Conservation (phyloP, 2,888 invertebrate species). For the Ophion costatus region DNA sequence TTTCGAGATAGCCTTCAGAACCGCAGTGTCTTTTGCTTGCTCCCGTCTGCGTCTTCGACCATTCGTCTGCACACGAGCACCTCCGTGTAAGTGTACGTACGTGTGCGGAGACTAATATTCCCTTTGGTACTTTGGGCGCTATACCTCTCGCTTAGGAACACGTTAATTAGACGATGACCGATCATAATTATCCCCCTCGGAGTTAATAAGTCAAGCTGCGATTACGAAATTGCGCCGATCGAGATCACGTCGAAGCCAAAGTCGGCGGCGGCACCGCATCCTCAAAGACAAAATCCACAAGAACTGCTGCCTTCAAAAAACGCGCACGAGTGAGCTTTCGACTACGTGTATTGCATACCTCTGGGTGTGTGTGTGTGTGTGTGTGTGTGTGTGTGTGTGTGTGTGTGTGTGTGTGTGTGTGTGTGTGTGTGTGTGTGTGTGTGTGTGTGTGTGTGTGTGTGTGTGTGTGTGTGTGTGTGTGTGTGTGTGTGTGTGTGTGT, state of each 20-base stretch:
- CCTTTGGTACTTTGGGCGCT: slow-evolving; percentile 39
- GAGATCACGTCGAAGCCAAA: slow-evolving; percentile 49
- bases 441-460: too few relatives aligned
- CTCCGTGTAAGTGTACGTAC: neutral
- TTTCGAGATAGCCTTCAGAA: slow-evolving; percentile 57
- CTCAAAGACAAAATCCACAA: slow-evolving; percentile 50
- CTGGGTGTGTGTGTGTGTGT: neutral
- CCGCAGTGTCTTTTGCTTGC: slow-evolving; percentile 51
- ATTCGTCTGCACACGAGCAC: neutral
- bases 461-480: too few relatives aligned
- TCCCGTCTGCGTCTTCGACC: slow-evolving; percentile 17
- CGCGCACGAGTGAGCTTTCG: slow-evolving; percentile 7
- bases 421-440: too few relatives aligned
- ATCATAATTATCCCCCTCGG: slow-evolving; percentile 75
- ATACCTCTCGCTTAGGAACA: slow-evolving; percentile 65
- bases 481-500: too few relatives aligned
- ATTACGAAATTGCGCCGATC: slow-evolving; percentile 71
- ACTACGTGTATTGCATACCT: neutral
- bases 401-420: too few relatives aligned
- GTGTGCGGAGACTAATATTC: slow-evolving; percentile 24
- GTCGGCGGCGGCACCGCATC: slow-evolving; percentile 41
- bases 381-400: too few relatives aligned
- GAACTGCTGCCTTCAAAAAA: slow-evolving; percentile 31
- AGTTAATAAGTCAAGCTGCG: slow-evolving; percentile 74
- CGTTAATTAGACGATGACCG: slow-evolving; percentile 75